Base-by-base conservation (phyloP, 2,113 vertebrate genomes). In the Crypturellus undulatus region DNA sequence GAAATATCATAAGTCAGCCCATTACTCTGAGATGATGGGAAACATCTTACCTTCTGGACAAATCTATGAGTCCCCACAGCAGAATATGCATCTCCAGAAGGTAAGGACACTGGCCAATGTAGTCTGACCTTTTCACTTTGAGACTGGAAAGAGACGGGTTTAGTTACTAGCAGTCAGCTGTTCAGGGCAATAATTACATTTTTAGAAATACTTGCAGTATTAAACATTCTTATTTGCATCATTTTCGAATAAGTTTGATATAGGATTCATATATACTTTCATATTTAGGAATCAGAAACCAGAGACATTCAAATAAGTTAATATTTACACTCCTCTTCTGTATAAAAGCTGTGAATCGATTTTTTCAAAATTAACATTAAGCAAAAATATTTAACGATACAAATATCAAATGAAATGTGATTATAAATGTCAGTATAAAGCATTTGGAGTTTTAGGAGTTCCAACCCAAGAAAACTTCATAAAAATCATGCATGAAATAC, bases 101-200 rank as follows among this genome's bases (percentile, higher is more conserved):
- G 98, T 90, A 99, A 96, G 1, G 98, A 95, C 65, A 98, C 90
- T 60, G 98, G 97, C 95, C 98, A 98, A 73, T 99, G 97, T 87
- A 98, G 98, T 92, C 99, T 98, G 94, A 98, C 98, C 92, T 99
- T 99, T 96, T 99, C 99, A 13, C 98, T 98, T 92, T 99, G 99
- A 52, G 98, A 98, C 98, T 98, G 88, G 73, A 87, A 95, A 95
- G 90, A 92, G 65, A 96, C 30, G 91, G 4, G 76, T 54, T 93
- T 75, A 89, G 82, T 89, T 82, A 93, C 25, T 85, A 67, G 69
- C 67, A 65, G 88, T 79, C 80, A 94, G 65, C 79, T 87, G 68
- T 85, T 88, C 67, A 51, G 24, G 38, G 3, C 6, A 72, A 51
- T 26, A 79, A 42, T 8, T 19, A 62, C 5, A 24, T 86, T 89